phyloP scores from a whole-genome alignment of 2,888 invertebrate genomes.

The Apantesis nais region DNA sequence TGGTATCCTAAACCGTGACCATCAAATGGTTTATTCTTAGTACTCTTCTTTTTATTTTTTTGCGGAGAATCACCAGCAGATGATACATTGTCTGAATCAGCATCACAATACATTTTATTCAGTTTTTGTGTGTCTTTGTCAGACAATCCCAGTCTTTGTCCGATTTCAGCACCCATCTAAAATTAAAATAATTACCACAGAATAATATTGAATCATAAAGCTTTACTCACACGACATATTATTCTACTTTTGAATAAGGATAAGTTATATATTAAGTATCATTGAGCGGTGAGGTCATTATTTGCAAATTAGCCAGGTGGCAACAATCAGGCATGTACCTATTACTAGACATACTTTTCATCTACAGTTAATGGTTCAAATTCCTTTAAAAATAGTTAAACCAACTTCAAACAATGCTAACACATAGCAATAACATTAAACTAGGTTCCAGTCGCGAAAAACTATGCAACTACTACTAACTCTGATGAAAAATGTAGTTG shows the following conservation, averaged over 20 bases:
- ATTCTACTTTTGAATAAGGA: not conserved
- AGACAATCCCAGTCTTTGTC: constrained; percentile 85
- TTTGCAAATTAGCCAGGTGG: not conserved
- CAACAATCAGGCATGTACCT: no score
- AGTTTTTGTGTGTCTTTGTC: constrained; percentile 85
- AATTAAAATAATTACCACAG: constrained; percentile 36
- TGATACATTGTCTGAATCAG: constrained; percentile 60
- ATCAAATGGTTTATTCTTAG: constrained; percentile 75
- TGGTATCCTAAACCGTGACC: constrained; percentile 81
- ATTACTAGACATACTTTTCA: no score
- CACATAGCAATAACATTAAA: no score
- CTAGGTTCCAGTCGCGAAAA: no score
- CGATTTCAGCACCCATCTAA: constrained; percentile 79
- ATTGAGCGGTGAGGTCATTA: not conserved
- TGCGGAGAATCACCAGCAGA: constrained; percentile 50
- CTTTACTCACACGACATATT: not conserved
- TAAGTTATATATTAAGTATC: no score
- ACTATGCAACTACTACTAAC: no score
- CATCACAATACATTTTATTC: constrained; percentile 85
- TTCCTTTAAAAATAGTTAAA: no score
- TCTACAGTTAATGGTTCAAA: no score
- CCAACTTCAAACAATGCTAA: no score
- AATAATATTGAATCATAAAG: not conserved
- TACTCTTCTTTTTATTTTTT: constrained; percentile 60
- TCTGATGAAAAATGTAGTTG: no score